These are phyloP conservation scores for Anisognathus igniventris DNA, from an alignment of 2,797 vertebrate species.

Conservation along the genomic window DNA sequence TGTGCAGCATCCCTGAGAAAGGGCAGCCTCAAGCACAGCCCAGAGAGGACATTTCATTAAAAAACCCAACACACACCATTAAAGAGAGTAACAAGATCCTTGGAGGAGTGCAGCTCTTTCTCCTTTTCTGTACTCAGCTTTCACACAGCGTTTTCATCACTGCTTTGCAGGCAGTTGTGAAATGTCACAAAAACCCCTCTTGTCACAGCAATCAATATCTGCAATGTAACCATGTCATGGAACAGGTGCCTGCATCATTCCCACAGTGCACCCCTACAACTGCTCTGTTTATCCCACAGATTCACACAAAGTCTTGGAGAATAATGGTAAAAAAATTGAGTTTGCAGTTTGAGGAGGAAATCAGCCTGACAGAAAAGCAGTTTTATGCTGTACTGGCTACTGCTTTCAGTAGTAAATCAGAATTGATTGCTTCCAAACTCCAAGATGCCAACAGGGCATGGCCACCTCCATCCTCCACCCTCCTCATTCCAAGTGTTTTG, in stretches of 20 bases:
- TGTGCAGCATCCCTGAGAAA: neutral
- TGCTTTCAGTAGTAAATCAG: neutral
- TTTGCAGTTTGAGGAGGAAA: neutral
- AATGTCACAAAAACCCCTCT: neutral
- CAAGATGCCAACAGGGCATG: neutral
- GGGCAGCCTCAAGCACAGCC: neutral
- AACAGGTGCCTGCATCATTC: neutral
- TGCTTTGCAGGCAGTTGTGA: neutral
- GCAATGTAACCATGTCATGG: accelerated
- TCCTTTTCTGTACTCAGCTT: neutral
- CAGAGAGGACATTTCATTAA: neutral
- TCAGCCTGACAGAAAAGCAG: neutral
- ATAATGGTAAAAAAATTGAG: accelerated
- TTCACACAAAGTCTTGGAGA: neutral
- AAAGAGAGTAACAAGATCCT: neutral
- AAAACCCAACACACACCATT: accelerated
- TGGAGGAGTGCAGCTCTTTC: neutral
- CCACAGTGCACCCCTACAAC: neutral
- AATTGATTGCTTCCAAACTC: neutral
- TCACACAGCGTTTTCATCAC: neutral
- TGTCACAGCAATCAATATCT: neutral
- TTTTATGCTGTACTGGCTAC: neutral
- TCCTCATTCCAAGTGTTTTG: neutral
- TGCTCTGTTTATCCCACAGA: neutral
- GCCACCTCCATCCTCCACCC: neutral